phyloP scores from a whole-genome alignment of 2,113 vertebrate genomes.

The Anguilla japonica region DNA sequence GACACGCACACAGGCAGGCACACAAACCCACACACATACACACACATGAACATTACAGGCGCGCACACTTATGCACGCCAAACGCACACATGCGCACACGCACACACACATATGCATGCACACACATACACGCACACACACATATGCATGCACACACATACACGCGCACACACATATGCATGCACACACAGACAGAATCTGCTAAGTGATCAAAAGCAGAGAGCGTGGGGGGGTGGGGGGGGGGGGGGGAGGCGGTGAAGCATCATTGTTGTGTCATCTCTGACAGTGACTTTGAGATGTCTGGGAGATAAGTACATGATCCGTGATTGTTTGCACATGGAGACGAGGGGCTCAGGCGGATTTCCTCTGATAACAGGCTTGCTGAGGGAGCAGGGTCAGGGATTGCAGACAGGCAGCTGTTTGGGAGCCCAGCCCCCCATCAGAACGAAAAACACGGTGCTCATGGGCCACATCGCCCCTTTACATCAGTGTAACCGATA shows the following conservation, averaged over 20 bases:
- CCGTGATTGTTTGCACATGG: neutral
- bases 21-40: neutral
- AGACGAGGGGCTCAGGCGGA: neutral
- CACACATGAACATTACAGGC: neutral
- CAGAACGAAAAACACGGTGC: neutral
- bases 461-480: neutral
- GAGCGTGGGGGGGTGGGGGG: neutral
- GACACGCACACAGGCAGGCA: too few species aligned
- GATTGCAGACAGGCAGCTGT: neutral
- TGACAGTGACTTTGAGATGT: neutral
- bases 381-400: neutral
- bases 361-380: neutral
- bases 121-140: neutral
- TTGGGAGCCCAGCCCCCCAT: neutral
- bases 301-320: conserved; percentile 9
- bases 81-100: neutral
- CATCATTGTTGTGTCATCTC: neutral
- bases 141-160: conserved; percentile 1
- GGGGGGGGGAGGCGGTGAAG: neutral
- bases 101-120: neutral
- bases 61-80: neutral
- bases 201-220: neutral
- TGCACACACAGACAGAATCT: neutral
- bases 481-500: neutral
- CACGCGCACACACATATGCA: neutral